Evolutionary conservation across 2,113 vertebrate species (phyloP).

Genomic region (Puma concolor): DNA sequence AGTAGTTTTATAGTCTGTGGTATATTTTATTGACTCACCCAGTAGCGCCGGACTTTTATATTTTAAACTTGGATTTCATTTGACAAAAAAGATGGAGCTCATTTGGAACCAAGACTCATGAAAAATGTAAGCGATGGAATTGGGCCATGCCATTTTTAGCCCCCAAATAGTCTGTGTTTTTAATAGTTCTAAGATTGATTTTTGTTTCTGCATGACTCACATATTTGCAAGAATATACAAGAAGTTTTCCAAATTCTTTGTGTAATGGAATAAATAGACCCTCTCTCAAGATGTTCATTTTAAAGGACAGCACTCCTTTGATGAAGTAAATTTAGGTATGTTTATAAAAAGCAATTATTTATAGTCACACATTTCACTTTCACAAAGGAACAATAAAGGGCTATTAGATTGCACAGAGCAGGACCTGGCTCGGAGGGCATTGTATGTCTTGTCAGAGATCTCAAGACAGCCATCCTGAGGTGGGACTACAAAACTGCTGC

Average conservation of each 20-base stretch:
- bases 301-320: background rate
- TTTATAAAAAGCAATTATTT: constrained; percentile 28
- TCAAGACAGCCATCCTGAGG: background rate
- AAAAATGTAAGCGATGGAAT: constrained; percentile 65
- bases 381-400: background rate
- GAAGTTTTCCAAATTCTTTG: constrained; percentile 30
- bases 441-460: background rate
- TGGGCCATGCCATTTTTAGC: constrained; percentile 51
- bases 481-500: background rate
- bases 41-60: background rate
- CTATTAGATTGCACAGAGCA: background rate
- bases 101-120: constrained; percentile 54
- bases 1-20: background rate
- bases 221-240: constrained; percentile 59
- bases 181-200: constrained; percentile 68
- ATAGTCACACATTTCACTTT: background rate
- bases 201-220: constrained; percentile 60
- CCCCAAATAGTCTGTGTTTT: constrained; percentile 46
- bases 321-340: background rate
- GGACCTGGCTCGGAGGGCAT: no score
- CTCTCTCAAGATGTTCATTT: background rate
- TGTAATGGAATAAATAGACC: background rate
- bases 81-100: constrained; percentile 31
- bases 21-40: background rate
- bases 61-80: constrained; percentile 57